A percentile compares a stretch with the other conserved stretches of the same genome.
Conservation (phyloP, 2,888 invertebrate species). For the Ormia ochracea region DNA sequence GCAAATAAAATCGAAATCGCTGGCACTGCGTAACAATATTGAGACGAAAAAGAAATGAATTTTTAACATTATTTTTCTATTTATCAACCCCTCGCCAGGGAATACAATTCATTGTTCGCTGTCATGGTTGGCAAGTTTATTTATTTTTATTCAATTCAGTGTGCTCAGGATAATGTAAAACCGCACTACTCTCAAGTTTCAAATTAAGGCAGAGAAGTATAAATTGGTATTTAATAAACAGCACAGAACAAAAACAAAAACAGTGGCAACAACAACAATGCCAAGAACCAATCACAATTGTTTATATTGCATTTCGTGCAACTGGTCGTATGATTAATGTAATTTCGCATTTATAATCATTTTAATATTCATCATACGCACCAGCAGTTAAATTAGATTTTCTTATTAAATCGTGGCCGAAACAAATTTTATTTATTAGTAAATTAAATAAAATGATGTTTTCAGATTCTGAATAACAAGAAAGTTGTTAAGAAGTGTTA, state of each 20-base stretch:
- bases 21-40: background rate
- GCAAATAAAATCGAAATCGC: background rate
- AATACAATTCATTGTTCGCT: background rate
- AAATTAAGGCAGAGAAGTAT: background rate
- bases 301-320: background rate
- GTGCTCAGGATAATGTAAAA: background rate
- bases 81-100: too few relatives aligned
- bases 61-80: background rate
- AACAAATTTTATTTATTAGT: too few relatives aligned
- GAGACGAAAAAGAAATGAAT: background rate
- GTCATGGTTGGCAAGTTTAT: background rate
- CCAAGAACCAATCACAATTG: background rate
- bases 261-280: background rate
- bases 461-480: background rate
- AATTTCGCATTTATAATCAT: background rate
- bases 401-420: background rate
- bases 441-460: background rate
- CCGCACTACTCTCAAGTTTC: background rate
- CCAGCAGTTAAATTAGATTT: background rate
- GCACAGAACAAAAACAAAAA: too few relatives aligned
- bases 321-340: slow-evolving; percentile 31
- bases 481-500: background rate
- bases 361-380: slow-evolving; percentile 43
- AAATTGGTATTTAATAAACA: slow-evolving; percentile 11
- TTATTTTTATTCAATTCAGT: background rate